Evolutionary conservation across 2,113 vertebrate species (phyloP).

Genomic region (Sminthopsis crassicaudata): DNA sequence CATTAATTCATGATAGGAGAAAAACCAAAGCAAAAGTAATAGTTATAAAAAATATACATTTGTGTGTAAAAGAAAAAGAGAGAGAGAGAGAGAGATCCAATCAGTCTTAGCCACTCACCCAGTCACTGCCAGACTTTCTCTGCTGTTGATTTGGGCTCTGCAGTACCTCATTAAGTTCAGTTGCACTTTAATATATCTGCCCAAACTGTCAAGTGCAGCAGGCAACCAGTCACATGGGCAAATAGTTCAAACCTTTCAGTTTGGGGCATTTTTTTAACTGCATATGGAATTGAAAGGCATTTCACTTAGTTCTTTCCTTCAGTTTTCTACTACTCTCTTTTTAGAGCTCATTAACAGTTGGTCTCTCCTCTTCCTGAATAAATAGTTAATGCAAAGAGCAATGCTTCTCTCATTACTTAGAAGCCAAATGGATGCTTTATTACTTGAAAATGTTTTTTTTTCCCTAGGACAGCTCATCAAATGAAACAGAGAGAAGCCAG

Average conservation of each 20-base stretch:
- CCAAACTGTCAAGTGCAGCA: constrained; percentile 73
- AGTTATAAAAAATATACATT: background rate
- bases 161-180: constrained; percentile 68
- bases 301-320: constrained; percentile 75
- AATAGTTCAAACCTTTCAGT: constrained; percentile 58
- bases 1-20: background rate
- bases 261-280: constrained; percentile 62
- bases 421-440: constrained; percentile 83
- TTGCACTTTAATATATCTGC: constrained; percentile 71
- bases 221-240: constrained; percentile 76
- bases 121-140: background rate
- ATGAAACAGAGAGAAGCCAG: constrained; percentile 81
- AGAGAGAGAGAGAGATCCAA: constrained; percentile 6
- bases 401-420: constrained; percentile 78
- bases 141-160: constrained; percentile 56
- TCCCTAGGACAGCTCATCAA: constrained; percentile 79
- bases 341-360: constrained; percentile 78
- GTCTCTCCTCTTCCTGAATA: constrained; percentile 82
- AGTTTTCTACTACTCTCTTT: constrained; percentile 67
- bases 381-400: constrained; percentile 85
- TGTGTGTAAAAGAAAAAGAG: background rate
- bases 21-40: background rate
- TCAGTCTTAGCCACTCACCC: constrained; percentile 77
- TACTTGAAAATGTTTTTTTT: constrained; percentile 83
- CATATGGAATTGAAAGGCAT: constrained; percentile 70